Evolutionary conservation across 1,140 invertebrate species (phyloP), one percentile per base, ranked within the genome.

Genomic region (Nebria ingens): DNA sequence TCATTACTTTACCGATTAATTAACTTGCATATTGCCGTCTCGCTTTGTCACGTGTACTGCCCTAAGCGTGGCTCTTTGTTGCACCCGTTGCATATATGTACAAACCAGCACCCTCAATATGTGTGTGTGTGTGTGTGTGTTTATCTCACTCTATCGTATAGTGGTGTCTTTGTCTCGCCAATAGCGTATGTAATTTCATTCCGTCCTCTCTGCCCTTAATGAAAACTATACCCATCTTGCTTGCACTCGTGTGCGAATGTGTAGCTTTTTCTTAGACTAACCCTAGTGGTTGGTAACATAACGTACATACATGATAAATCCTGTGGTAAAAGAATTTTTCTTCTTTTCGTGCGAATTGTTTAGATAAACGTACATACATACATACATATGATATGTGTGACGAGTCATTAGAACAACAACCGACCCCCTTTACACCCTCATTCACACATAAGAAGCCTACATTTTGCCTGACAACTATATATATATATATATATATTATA

Each of bases 1-100:
- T 70, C 68, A 70, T 70, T 70, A 70, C 67, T 68, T 64, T 65
- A 62, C 64, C 68, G 68, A 70, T 70, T 70, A 70, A 70, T 70
- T 70, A 70, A 69, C 67, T 70, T 70, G 68, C 68, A 69, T 70
- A 69, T 68, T 62, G 66, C 68, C 61, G 54, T 64, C 68, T 68
- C 68, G 61, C 61, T 70, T 66, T 65, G 64, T 57, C 67, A 61
- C 60, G 60, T 55, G 64, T 62, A 68, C 68, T 68, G 67, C 66
- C 66, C 63, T 21, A 53, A 29, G 59, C 29, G 53, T 25, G n/a
- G 52, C 56, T 64, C 64, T 62, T 55, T 52, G 60, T 63, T 60
- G 58, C 56, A 51, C 55, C 53, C 60, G 60, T 53, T 52, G 51
- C 55, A 54, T 25, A 54, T 53, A n/a, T n/a, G n/a, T n/a, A n/a